Conservation (phyloP, 2,888 invertebrate genomes). For the Eilema caniola region DNA sequence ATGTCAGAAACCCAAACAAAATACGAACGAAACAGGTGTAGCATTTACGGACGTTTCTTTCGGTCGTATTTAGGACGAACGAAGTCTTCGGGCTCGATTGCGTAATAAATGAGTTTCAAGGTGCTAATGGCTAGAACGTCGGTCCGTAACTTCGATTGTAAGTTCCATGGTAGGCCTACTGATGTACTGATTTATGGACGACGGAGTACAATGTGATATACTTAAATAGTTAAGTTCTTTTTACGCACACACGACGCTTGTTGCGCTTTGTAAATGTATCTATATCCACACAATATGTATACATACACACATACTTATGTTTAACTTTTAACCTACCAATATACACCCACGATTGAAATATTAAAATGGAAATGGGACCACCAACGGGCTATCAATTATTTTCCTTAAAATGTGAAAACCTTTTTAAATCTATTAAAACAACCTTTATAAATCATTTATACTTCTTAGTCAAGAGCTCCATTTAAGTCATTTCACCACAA, state of each 20-base stretch:
- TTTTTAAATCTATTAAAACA: background rate
- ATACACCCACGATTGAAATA: background rate
- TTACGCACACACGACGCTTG: background rate
- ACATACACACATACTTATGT: background rate
- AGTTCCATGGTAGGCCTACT: too few relatives aligned
- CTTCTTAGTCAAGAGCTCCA: background rate
- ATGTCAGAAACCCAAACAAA: slow-evolving; percentile 19
- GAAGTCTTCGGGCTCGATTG: too few relatives aligned
- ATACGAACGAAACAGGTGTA: slow-evolving; percentile 42
- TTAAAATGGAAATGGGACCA: background rate
- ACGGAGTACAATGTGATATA: slow-evolving; percentile 11
- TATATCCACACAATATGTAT: background rate
- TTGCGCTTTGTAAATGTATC: background rate
- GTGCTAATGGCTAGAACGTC: too few relatives aligned
- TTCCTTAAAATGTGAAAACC: background rate
- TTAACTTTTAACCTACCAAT: background rate
- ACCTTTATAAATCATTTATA: background rate
- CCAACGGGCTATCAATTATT: background rate
- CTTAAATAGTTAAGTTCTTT: slow-evolving; percentile 1
- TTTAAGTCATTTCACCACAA: slow-evolving; percentile 2
- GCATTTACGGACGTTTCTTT: slow-evolving; percentile 21
- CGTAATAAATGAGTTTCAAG: too few relatives aligned
- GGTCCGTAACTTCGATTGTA: too few relatives aligned
- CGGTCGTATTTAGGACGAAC: too few relatives aligned
- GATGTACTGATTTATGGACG: slow-evolving; percentile 54